Conservation (phyloP, 2,797 vertebrate genomes). For the Sciurus carolinensis region DNA sequence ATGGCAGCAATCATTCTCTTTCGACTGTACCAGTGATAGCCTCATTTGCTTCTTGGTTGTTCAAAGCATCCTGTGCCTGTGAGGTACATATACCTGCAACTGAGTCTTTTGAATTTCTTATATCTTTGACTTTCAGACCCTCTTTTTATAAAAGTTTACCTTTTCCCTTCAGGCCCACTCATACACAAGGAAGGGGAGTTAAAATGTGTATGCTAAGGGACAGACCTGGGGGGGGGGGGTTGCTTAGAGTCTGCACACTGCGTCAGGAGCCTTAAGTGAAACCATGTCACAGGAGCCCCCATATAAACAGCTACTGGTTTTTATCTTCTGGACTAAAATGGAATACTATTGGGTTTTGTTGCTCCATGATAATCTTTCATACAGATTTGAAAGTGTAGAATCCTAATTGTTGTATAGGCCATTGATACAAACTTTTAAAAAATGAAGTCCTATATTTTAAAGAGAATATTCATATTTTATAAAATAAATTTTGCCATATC, state of each 20-base stretch:
- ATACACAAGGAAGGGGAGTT: not conserved
- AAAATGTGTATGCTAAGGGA: not conserved
- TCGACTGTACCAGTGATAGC: not conserved
- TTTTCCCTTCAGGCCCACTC: not conserved
- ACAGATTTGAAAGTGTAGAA: slow-evolving; percentile 58
- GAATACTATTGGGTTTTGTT: not conserved
- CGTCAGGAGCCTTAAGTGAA: not conserved
- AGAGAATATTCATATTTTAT: slow-evolving; percentile 54
- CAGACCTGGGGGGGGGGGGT: not conserved
- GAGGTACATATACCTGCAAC: rapidly evolving
- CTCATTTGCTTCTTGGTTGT: not conserved
- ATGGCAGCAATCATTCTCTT: slow-evolving; percentile 25
- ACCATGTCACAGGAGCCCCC: not conserved
- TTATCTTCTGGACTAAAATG: not conserved
- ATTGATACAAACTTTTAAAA: slow-evolving; percentile 17
- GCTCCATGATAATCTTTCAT: not conserved
- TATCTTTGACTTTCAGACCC: not conserved
- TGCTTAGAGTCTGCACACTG: not conserved
- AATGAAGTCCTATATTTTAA: slow-evolving; percentile 57
- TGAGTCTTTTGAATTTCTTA: not conserved
- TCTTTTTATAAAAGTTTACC: not conserved
- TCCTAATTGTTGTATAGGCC: not conserved
- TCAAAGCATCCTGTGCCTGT: not conserved
- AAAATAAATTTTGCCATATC: slow-evolving; percentile 60
- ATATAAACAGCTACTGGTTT: not conserved